phyloP scores from a whole-genome alignment of 2,888 invertebrate species.

The Drosophila rellima region DNA sequence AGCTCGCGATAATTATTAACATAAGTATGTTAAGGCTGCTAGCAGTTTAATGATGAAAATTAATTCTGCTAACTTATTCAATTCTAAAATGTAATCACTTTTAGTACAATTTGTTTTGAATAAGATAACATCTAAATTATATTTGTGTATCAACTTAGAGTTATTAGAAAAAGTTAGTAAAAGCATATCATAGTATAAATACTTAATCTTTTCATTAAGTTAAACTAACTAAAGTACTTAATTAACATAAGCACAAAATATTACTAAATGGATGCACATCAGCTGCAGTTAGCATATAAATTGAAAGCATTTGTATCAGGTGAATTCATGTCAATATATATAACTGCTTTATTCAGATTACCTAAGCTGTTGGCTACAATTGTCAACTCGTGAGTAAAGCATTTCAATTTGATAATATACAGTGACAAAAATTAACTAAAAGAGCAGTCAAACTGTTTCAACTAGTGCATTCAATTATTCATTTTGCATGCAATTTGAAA shows the following conservation, averaged over 20 bases:
- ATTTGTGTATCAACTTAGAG: too few relatives aligned
- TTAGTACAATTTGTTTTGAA: too few relatives aligned
- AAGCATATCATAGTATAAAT: too few relatives aligned
- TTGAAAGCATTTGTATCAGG: neutral
- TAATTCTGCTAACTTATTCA: too few relatives aligned
- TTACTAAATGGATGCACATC: neutral
- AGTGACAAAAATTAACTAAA: slow-evolving; percentile 50
- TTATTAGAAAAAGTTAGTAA: too few relatives aligned
- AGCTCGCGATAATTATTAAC: too few relatives aligned
- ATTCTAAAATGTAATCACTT: too few relatives aligned
- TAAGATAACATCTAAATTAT: too few relatives aligned
- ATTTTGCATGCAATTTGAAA: slow-evolving; percentile 67
- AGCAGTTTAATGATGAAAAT: too few relatives aligned
- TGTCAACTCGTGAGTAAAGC: slow-evolving; percentile 15
- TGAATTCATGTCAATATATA: neutral
- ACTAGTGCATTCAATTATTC: slow-evolving; percentile 71
- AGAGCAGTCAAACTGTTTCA: slow-evolving; percentile 55
- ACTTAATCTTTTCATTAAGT: too few relatives aligned
- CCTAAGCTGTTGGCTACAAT: slow-evolving; percentile 24
- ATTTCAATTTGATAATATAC: slow-evolving; percentile 37
- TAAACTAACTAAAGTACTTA: too few relatives aligned
- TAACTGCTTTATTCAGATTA: slow-evolving; percentile 5
- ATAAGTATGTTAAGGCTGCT: too few relatives aligned
- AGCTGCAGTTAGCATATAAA: neutral
- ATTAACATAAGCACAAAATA: neutral